A percentile compares a stretch with the other conserved stretches of the same genome.
Evolutionary conservation across 2,888 invertebrate species (phyloP).

Genomic region (Mechanitis mazaeus): DNA sequence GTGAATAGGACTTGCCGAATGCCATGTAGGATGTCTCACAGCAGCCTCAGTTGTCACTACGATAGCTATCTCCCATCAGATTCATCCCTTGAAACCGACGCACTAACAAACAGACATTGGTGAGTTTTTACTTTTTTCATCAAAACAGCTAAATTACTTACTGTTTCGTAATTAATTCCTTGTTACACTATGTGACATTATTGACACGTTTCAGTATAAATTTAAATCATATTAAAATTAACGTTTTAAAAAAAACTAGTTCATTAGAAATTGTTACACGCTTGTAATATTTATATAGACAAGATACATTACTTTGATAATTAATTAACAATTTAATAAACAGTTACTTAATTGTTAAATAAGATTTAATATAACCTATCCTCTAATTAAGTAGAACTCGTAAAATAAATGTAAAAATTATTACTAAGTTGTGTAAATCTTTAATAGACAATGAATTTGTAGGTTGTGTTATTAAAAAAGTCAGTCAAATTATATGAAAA

Average conservation of each 20-base stretch:
- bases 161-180: not conserved
- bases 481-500: not conserved
- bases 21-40: conserved; percentile 76
- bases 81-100: conserved; percentile 71
- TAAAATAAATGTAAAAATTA: too few relatives aligned
- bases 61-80: conserved; percentile 72
- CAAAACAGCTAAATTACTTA: too few relatives aligned
- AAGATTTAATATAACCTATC: too few relatives aligned
- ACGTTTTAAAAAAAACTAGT: not conserved
- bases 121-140: conserved; percentile 40
- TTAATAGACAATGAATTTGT: too few relatives aligned
- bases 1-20: conserved; percentile 60
- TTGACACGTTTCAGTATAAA: not conserved
- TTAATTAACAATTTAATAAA: too few relatives aligned
- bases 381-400: too few relatives aligned
- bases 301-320: too few relatives aligned
- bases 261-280: not conserved
- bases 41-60: conserved; percentile 72
- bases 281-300: too few relatives aligned
- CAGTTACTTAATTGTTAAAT: too few relatives aligned
- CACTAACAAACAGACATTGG: conserved; percentile 68
- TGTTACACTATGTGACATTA: not conserved
- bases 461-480: not conserved
- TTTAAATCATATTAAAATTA: not conserved
- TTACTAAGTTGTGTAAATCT: too few relatives aligned